Percentiles rank a stretch among this genome's conserved stretches.
These are phyloP conservation scores for Siphonodentalium dalli DNA, from an alignment of 2,888 invertebrate genomes.

Conservation along the genomic window DNA sequence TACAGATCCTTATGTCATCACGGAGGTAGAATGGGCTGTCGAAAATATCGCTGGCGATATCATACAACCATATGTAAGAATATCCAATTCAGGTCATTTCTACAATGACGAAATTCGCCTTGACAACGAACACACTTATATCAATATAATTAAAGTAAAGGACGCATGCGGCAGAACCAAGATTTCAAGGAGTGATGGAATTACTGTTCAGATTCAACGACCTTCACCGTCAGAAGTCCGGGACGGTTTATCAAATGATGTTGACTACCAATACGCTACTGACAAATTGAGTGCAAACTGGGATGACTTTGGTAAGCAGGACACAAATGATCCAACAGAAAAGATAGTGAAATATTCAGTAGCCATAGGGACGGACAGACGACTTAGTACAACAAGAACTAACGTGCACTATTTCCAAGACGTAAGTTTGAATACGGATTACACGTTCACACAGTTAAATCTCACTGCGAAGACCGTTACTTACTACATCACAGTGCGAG, in stretches of 20 bases:
- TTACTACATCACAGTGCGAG: conserved; percentile 48
- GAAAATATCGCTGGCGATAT: conserved; percentile 33
- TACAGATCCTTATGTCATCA: conserved; percentile 38
- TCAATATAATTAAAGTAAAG: conserved; percentile 29
- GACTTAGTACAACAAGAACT: conserved; percentile 36
- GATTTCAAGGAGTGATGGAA: conserved; percentile 36
- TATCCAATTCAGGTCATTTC: conserved; percentile 25
- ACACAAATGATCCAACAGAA: conserved; percentile 30
- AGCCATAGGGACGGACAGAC: conserved; percentile 45
- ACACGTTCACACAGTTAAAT: conserved; percentile 38
- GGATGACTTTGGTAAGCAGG: conserved; percentile 40
- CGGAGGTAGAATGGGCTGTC: conserved; percentile 34
- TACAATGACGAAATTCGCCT: conserved; percentile 38
- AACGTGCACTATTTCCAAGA: conserved; percentile 43
- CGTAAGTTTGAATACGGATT: conserved; percentile 42
- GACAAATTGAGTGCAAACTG: conserved; percentile 39
- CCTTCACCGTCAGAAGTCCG: conserved; percentile 38
- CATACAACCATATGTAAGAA: conserved; percentile 22
- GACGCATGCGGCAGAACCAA: conserved; percentile 34
- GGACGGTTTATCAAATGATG: conserved; percentile 40
- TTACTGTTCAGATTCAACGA: conserved; percentile 41
- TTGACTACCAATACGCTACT: conserved; percentile 35
- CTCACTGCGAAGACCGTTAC: conserved; percentile 35
- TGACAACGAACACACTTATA: conserved; percentile 39
- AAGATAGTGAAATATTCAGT: conserved; percentile 40